Conservation (phyloP, 2,797 vertebrate species). For the Pseudotriccus pelzelni region DNA sequence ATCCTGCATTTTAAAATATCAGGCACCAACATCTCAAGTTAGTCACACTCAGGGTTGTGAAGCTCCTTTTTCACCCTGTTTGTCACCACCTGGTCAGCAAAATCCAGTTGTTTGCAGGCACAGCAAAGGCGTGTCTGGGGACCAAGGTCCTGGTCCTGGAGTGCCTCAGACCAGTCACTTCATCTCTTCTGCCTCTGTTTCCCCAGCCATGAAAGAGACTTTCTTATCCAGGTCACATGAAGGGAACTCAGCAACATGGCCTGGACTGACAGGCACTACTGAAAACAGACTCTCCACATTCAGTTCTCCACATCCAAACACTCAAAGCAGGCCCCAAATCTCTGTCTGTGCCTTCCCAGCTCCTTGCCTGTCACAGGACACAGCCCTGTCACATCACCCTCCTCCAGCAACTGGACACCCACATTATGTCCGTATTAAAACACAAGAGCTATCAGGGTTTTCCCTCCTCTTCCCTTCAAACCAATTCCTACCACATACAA, state of each 20-base stretch:
- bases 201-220: not conserved
- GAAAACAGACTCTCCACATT: not conserved
- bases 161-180: not conserved
- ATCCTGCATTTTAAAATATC: not conserved
- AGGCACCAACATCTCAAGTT: not conserved
- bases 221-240: not conserved
- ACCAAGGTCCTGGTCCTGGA: not conserved
- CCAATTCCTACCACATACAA: not conserved
- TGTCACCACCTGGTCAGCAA: not conserved
- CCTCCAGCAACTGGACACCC: not conserved
- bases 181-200: not conserved
- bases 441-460: not conserved
- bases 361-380: not conserved
- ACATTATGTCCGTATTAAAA: not conserved
- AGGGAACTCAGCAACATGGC: not conserved
- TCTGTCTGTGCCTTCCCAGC: not conserved
- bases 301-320: not conserved
- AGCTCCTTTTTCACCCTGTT: not conserved
- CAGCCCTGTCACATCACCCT: not conserved
- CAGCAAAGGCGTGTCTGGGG: not conserved
- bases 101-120: not conserved
- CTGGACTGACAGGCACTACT: not conserved
- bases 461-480: not conserved
- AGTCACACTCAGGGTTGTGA: not conserved
- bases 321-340: not conserved